Percentiles rank a stretch among this genome's conserved stretches.
These are phyloP conservation scores for Bufo gargarizans DNA, from an alignment of 2,113 vertebrate species.

Conservation along the genomic window DNA sequence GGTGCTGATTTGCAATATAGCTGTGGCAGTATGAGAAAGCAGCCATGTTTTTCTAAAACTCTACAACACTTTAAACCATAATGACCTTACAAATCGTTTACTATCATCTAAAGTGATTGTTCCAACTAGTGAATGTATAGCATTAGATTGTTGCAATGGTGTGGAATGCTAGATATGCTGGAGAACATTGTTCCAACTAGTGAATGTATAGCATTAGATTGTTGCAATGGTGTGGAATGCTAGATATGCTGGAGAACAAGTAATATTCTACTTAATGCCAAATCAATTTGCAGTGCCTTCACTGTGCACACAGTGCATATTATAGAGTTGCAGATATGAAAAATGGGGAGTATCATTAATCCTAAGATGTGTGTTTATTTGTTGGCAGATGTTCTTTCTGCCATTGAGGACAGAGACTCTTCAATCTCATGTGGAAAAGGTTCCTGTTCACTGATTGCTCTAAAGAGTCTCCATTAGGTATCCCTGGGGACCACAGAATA, in stretches of 20 bases:
- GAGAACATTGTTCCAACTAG: not conserved
- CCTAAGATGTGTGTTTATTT: not conserved
- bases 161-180: not conserved
- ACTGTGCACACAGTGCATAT: not conserved
- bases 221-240: not conserved
- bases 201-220: not conserved
- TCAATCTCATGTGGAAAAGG: constrained; percentile 56
- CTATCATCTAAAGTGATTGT: not conserved
- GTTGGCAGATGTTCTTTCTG: not conserved
- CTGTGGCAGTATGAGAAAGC: no score
- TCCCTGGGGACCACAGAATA: constrained; percentile 45
- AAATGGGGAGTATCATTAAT: constrained; percentile 45
- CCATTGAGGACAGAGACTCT: fast-evolving
- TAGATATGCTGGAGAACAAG: not conserved
- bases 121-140: not conserved
- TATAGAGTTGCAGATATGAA: constrained; percentile 23
- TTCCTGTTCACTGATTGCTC: constrained; percentile 57
- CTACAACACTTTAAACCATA: not conserved
- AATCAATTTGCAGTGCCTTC: constrained; percentile 21
- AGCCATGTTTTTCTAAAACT: not conserved
- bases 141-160: not conserved
- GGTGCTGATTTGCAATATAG: no score
- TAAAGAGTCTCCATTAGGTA: constrained; percentile 48
- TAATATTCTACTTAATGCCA: constrained; percentile 23
- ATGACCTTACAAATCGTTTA: not conserved